Evolutionary conservation across 2,797 vertebrate species (phyloP), one percentile per base, ranked within the genome.

Genomic region (Falco peregrinus): DNA sequence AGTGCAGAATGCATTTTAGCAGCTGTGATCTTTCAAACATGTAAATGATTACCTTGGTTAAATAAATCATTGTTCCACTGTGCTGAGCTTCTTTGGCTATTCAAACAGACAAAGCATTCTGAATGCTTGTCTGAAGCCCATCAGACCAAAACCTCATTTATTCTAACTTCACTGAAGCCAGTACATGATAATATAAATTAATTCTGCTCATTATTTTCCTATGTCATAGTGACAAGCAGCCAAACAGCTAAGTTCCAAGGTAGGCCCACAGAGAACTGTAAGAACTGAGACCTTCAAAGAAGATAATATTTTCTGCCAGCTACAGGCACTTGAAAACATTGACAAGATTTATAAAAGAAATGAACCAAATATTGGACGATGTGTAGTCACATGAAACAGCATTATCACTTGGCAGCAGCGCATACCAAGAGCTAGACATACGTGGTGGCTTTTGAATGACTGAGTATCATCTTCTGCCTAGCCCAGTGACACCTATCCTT

Each of bases 11-110:
- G 39, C 37, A 31, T 56, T 90, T 84, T 20, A 77, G 83, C 73
- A 90, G 74, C 71, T 87, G n/a, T 69, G 56, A 68, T 79, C 83
- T 86, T 81, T 81, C 79, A 80, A 86, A 96, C n/a, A 59, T 64
- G 86, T 41, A 84, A 88, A 87, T 90, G 13, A 78, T 68, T 81
- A 81, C 41, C 61, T 61, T 57, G 31, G 54, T 85, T 71, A 84
- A 87, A 92, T 48, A 80, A 91, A 67, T 56, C 19, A 47, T 17
- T 65, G 67, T 85, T 94, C 41, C 65, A 67, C 57, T 86, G 84
- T 3, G 3, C 37, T 75, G 87, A 93, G 47, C 53, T 73, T 71
- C 85, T 68, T 12, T 1, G 9, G 61, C 19, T 73, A 7, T n/a
- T 88, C 51, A 94, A 83, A 88, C 35, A 90, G 91, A 85, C 1